Evolutionary conservation across 2,797 vertebrate species (phyloP).

Genomic region (Coracias cyanogaster): DNA sequence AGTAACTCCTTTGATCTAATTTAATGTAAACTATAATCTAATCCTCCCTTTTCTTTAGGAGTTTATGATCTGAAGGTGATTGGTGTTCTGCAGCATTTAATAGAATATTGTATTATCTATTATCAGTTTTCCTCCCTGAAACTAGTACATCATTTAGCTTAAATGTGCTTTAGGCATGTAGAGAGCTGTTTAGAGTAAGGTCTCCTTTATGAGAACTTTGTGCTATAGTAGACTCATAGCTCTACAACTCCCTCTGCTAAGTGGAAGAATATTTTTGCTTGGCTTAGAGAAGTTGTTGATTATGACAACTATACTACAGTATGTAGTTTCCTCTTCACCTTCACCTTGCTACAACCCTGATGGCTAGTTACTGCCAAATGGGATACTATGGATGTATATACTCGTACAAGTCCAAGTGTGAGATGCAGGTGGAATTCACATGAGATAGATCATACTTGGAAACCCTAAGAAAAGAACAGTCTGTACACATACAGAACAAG

Average conservation of each 20-base stretch:
- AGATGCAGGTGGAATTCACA: neutral
- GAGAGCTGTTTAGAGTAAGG: neutral
- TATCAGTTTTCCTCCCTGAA: neutral
- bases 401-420: neutral
- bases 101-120: neutral
- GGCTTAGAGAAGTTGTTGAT: neutral
- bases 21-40: neutral
- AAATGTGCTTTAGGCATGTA: neutral
- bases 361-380: neutral
- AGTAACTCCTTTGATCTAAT: neutral
- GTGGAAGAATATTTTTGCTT: neutral
- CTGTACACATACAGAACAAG: neutral
- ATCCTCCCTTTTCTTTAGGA: constrained; percentile 24
- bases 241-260: neutral
- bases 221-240: neutral
- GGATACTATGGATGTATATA: neutral
- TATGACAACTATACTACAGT: neutral
- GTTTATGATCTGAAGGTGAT: constrained; percentile 10
- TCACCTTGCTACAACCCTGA: neutral
- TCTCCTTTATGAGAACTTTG: neutral
- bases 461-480: neutral
- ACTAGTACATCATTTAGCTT: neutral
- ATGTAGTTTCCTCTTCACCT: fast-evolving
- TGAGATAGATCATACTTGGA: neutral
- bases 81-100: neutral